Evolutionary conservation across 2,797 vertebrate genomes (phyloP), one percentile per base, ranked within the genome.

Genomic region (Lepilemur ruficaudatus): DNA sequence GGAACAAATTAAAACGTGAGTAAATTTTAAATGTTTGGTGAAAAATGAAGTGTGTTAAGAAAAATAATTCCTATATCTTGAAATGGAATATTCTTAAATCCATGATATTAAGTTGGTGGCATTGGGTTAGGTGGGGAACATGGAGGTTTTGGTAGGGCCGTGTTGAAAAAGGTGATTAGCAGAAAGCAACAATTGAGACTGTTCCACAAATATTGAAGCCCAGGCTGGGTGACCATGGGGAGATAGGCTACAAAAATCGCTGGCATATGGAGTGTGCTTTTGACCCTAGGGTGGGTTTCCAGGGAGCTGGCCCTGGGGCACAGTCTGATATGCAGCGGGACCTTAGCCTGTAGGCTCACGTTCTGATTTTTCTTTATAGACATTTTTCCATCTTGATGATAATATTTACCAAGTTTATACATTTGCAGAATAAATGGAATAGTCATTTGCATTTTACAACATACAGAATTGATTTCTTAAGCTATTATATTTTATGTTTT

Each of bases 71-170:
- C 4, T 35, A 2, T 55, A 4, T 35, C 70, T 87, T 52, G 18
- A 76, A 69, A 50, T 41, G n/a, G 7, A 15, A 59, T 12, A 14
- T 41, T 55, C 48, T 15, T 59, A 67, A 55, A 13, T 59, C 41
- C 14, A 28, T 11, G 25, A 22, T 20, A 6, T 52, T 32, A 41
- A 22, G 8, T 28, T 48, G 30, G 0, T 61, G 38, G 28, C 38
- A 3, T 8, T 8, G 25, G 7, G 4, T 14, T 4, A 4, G 10
- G 18, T 35, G 8, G 50, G 4, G 18, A 41, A 23, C 6, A 2
- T 1, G 2, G 59, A 43, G 5, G 1, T n/a, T 41, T 43, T 11
- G 2, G 3, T 13, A 28, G 25, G 28, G 1, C 12, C 25, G 18
- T 22, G 22, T 70, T 28, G 46, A n/a, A 6, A 63, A 76, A 43